These are phyloP conservation scores for Hylomyscus alleni DNA, from an alignment of 2,797 vertebrate species.

Conservation along the genomic window DNA sequence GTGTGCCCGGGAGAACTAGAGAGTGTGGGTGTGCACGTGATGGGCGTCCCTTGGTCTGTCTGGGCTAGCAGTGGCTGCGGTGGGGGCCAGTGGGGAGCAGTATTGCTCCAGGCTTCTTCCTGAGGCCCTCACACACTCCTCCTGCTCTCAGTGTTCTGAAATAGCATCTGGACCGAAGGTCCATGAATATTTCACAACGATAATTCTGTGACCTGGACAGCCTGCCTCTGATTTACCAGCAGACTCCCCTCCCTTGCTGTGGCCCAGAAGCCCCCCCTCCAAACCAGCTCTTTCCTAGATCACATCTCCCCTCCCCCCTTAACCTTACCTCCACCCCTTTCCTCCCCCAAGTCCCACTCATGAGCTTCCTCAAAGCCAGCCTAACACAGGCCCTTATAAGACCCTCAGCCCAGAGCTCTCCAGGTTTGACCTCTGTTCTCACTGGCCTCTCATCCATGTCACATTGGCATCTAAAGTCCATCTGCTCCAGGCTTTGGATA, in stretches of 20 bases:
- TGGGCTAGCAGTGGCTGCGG: constrained; percentile 54
- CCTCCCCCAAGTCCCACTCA: too few relatives aligned
- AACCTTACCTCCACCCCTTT: background rate
- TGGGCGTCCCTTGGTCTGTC: constrained; percentile 77
- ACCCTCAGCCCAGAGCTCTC: background rate
- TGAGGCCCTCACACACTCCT: constrained; percentile 71
- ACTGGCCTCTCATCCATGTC: background rate
- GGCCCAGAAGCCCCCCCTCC: constrained; percentile 59
- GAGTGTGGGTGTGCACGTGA: constrained; percentile 75
- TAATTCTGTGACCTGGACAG: constrained; percentile 89
- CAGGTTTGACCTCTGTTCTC: background rate
- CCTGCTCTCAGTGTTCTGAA: constrained; percentile 83
- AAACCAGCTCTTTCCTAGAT: background rate
- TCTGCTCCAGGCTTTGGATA: background rate
- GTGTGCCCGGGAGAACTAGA: background rate
- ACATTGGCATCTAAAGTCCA: background rate
- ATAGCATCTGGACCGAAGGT: constrained; percentile 86
- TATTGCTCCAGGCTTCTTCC: constrained; percentile 71
- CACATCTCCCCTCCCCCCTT: background rate
- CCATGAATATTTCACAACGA: constrained; percentile 89
- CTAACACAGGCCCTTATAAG: background rate
- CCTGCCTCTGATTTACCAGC: constrained; percentile 80
- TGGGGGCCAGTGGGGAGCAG: constrained; percentile 29
- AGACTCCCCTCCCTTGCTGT: constrained; percentile 63
- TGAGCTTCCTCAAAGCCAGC: background rate